These are phyloP conservation scores for Trachelus stipa DNA, from an alignment of 2,888 invertebrate species.

Conservation along the genomic window DNA sequence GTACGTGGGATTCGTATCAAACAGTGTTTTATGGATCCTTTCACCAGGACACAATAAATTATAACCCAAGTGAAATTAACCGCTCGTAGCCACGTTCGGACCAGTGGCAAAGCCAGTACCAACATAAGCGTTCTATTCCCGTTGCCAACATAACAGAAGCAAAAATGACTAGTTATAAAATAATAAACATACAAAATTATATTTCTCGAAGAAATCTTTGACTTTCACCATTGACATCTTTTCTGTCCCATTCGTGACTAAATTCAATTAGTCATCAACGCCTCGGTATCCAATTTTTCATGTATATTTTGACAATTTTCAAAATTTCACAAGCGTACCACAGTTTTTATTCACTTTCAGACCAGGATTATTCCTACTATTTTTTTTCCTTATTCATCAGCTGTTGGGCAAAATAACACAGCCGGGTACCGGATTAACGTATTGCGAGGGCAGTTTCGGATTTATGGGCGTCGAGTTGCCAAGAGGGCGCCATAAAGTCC, in stretches of 20 bases:
- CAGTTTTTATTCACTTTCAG: background rate
- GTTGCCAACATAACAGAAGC: background rate
- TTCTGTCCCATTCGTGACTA: background rate
- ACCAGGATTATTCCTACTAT: background rate
- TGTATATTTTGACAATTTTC: background rate
- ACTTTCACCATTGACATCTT: background rate
- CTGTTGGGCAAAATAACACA: background rate
- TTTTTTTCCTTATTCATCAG: background rate
- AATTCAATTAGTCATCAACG: background rate
- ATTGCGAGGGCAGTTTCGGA: background rate
- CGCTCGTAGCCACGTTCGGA: conserved; percentile 13
- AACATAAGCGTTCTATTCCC: background rate
- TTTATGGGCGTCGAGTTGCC: background rate
- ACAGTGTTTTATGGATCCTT: conserved; percentile 37
- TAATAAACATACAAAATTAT: background rate
- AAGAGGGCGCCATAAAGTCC: background rate
- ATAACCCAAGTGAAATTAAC: conserved; percentile 50
- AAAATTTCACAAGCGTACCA: background rate
- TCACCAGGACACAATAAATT: conserved; percentile 55
- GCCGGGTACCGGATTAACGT: background rate
- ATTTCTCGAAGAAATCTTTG: background rate
- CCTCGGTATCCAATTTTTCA: background rate
- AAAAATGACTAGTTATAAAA: background rate
- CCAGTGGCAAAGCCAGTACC: background rate
- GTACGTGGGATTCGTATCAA: conserved; percentile 13